Evolutionary conservation across 2,797 vertebrate species (phyloP).

Genomic region (Leptoclinus maculatus): DNA sequence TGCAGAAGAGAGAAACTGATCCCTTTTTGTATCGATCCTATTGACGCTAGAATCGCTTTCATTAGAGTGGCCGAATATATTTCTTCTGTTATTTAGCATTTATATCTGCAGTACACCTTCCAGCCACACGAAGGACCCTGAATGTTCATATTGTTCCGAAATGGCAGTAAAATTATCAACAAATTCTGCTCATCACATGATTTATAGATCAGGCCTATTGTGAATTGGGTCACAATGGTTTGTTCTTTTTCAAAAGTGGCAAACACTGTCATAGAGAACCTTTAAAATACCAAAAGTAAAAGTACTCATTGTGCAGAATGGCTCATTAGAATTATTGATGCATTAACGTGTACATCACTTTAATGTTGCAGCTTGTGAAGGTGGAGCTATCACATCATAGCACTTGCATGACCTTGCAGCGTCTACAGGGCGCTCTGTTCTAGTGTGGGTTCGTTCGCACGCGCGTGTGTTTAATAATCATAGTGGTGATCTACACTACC

Average conservation of each 20-base stretch:
- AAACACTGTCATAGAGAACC: not conserved
- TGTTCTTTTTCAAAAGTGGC: not conserved
- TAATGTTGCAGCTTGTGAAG: not conserved
- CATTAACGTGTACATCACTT: not conserved
- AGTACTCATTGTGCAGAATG: not conserved
- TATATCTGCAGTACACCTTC: not conserved
- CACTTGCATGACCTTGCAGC: constrained; percentile 35
- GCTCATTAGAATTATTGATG: not conserved
- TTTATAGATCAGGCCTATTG: not conserved
- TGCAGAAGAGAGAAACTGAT: not conserved
- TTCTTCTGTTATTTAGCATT: not conserved
- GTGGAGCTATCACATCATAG: not conserved
- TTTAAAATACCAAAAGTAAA: not conserved
- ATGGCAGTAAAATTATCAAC: not conserved
- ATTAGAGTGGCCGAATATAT: not conserved
- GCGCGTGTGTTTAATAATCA: constrained; percentile 44
- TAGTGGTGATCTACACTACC: constrained; percentile 38
- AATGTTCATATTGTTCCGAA: not conserved
- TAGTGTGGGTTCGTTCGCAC: constrained; percentile 4
- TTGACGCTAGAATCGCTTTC: not conserved
- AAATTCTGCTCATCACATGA: not conserved
- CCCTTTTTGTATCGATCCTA: not conserved
- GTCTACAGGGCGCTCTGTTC: constrained; percentile 26
- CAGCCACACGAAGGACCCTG: not conserved
- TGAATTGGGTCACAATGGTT: not conserved